Percentiles rank a stretch among this genome's conserved stretches.
Evolutionary conservation across 2,797 vertebrate species (phyloP).

Genomic region (Tachyglossus aculeatus): DNA sequence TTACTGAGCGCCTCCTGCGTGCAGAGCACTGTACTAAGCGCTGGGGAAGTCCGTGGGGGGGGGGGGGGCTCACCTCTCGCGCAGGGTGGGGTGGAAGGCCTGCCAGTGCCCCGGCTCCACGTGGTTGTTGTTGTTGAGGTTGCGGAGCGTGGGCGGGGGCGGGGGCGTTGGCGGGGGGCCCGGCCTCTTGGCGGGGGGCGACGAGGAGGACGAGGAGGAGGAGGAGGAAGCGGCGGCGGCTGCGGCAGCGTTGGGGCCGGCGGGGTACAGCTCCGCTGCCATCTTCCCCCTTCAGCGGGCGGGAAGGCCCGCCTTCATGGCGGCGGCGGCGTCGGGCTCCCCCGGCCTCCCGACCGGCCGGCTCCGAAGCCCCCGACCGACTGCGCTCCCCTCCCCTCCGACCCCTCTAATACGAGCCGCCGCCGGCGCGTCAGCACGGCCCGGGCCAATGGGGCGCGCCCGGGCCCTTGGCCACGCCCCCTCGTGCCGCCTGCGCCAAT

Average conservation of each 20-base stretch:
- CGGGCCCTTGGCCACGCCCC: neutral
- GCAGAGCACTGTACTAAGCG: no score
- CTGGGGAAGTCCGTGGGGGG: neutral
- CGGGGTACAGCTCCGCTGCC: slow-evolving; percentile 91
- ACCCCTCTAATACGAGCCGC: no score
- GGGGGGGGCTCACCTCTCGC: slow-evolving; percentile 85
- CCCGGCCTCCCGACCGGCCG: neutral
- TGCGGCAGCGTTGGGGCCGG: slow-evolving; percentile 69
- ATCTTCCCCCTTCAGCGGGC: slow-evolving; percentile 86
- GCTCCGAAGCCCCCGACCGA: neutral
- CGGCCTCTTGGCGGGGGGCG: slow-evolving; percentile 62
- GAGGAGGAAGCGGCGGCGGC: slow-evolving; percentile 54
- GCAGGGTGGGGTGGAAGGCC: slow-evolving; percentile 89
- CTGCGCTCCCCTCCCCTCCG: neutral
- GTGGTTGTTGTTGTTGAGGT: slow-evolving; percentile 89
- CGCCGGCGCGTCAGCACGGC: neutral
- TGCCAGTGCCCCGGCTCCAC: slow-evolving; percentile 87
- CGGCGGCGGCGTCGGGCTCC: neutral
- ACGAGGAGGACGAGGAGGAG: slow-evolving; percentile 75
- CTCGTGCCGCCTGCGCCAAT: no score
- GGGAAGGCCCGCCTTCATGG: neutral
- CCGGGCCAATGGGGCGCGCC: neutral
- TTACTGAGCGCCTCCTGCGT: no score
- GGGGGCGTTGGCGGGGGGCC: slow-evolving; percentile 52
- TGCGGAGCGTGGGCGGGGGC: slow-evolving; percentile 72